A percentile compares a stretch with the other conserved stretches of the same genome.
phyloP scores from a whole-genome alignment of 2,113 vertebrate genomes.

The Sitta europaea region DNA sequence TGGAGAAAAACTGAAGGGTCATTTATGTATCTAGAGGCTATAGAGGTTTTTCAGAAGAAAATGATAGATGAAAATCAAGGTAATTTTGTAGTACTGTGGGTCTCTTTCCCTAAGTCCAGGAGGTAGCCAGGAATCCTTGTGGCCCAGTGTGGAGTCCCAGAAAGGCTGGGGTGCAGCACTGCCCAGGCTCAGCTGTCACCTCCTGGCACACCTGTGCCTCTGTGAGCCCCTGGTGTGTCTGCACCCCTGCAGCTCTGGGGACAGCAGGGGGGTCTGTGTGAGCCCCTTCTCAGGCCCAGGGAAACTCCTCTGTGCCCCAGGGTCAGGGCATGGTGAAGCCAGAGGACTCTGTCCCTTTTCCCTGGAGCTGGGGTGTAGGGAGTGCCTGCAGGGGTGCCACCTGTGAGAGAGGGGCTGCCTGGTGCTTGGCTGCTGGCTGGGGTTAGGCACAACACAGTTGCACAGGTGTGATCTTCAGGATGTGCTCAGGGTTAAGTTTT shows the following conservation, averaged over 20 bases:
- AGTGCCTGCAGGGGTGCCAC: not conserved
- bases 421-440: not conserved
- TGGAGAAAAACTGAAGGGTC: not conserved
- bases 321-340: not conserved
- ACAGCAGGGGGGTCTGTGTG: not conserved
- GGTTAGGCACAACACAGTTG: not conserved
- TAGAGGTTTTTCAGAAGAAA: not conserved
- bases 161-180: not conserved
- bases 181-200: not conserved
- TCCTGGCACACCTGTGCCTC: accelerated
- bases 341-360: not conserved
- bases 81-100: not conserved
- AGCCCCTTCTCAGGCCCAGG: accelerated
- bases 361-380: not conserved
- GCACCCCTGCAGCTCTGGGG: not conserved
- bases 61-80: not conserved
- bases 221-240: no score
- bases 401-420: accelerated
- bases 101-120: not conserved
- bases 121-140: not conserved
- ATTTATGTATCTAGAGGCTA: not conserved
- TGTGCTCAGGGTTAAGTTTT: not conserved
- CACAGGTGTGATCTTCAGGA: not conserved
- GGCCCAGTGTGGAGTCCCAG: not conserved
- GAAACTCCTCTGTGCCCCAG: not conserved